Percentiles rank a stretch among this genome's conserved stretches.
phyloP scores from a whole-genome alignment of 2,888 invertebrate genomes.

The Orthonevra nobilis region DNA sequence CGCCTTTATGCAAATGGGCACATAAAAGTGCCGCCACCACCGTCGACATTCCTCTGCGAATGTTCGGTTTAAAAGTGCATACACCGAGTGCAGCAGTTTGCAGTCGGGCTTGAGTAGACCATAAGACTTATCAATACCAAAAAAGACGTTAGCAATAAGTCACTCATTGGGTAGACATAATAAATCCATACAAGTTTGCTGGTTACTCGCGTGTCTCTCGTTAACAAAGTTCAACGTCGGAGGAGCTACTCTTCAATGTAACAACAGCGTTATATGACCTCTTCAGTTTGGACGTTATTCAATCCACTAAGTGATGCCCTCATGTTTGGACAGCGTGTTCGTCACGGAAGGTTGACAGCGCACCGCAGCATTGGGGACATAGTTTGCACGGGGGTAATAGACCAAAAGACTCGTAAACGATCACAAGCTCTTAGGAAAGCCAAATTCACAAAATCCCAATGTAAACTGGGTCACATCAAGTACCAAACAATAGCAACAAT shows the following conservation, averaged over 20 bases:
- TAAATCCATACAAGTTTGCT: not conserved
- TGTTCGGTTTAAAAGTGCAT: constrained; percentile 9
- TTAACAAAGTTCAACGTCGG: constrained; percentile 35
- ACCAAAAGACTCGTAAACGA: constrained; percentile 4
- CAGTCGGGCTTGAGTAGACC: constrained; percentile 21
- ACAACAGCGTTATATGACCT: constrained; percentile 19
- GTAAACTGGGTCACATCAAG: constrained; percentile 63
- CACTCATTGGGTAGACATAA: constrained; percentile 8
- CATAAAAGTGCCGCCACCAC: constrained; percentile 50
- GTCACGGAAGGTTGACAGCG: constrained; percentile 4
- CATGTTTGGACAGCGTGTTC: not conserved
- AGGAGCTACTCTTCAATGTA: constrained; percentile 11
- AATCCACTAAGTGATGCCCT: constrained; percentile 40
- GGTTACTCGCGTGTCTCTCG: too few species aligned
- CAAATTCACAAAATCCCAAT: constrained; percentile 26
- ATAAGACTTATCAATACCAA: constrained; percentile 41
- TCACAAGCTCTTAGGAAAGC: not conserved
- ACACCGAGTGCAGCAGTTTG: not conserved
- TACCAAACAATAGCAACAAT: constrained; percentile 57
- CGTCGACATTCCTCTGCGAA: constrained; percentile 1
- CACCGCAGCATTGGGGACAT: constrained; percentile 17
- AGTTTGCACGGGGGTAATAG: constrained; percentile 10
- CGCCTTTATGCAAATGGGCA: too few species aligned
- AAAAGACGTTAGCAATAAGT: constrained; percentile 51
- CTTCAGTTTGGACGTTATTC: constrained; percentile 34